A percentile compares a stretch with the other conserved stretches of the same genome.
Conservation (phyloP, 1,140 invertebrate genomes). For the Heliconius congener region DNA sequence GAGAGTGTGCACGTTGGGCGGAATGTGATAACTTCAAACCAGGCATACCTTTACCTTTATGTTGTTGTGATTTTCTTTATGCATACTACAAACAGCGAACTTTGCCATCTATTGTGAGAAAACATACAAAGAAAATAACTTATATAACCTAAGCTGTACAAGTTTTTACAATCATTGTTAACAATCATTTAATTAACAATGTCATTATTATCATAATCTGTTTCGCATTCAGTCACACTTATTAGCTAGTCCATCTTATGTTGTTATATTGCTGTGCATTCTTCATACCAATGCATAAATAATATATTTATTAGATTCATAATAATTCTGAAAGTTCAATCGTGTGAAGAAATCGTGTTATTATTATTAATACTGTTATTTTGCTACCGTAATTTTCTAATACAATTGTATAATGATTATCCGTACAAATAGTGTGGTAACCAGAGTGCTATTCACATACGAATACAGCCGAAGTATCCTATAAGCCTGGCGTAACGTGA, state of each 20-base stretch:
- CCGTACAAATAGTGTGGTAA: constrained; percentile 51
- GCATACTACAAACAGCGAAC: not conserved
- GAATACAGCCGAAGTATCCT: constrained; percentile 35
- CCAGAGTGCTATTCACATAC: constrained; percentile 37
- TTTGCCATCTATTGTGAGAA: not conserved
- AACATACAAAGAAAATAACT: not conserved
- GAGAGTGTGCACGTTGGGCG: not conserved
- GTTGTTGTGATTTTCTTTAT: not conserved
- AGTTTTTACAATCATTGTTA: not conserved
- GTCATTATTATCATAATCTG: not conserved
- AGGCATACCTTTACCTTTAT: not conserved
- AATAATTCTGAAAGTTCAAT: constrained; percentile 21
- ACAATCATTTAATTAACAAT: not conserved
- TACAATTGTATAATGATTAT: constrained; percentile 40
- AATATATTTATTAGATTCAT: not conserved
- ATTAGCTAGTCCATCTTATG: not conserved
- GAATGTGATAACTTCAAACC: not conserved
- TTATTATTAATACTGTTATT: constrained; percentile 19
- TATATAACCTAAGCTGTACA: no score
- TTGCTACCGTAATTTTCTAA: constrained; percentile 29
- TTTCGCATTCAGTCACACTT: not conserved
- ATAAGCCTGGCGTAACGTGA: constrained; percentile 40
- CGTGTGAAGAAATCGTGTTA: constrained; percentile 19
- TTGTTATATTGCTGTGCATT: not conserved
- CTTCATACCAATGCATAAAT: not conserved